Percentiles rank a stretch among this genome's conserved stretches.
Evolutionary conservation across 2,797 vertebrate species (phyloP).

Genomic region (Epinephelus awoara): DNA sequence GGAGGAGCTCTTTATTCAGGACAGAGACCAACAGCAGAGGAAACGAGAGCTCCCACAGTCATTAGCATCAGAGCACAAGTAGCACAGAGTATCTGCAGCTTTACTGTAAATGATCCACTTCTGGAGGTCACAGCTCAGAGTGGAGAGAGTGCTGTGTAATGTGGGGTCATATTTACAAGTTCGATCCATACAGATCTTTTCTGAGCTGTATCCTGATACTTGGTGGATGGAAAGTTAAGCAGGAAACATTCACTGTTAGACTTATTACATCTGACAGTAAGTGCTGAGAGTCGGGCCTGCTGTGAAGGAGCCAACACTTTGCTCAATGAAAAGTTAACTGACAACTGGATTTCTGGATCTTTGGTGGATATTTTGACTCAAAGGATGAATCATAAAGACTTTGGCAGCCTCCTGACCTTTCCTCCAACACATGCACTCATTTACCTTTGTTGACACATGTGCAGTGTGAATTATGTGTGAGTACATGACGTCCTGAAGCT

Average conservation of each 20-base stretch:
- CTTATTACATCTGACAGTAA: not conserved
- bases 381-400: not conserved
- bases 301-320: too few species aligned
- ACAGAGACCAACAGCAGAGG: conserved; percentile 56
- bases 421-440: not conserved
- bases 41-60: conserved; percentile 68
- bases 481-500: not conserved
- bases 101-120: conserved; percentile 51
- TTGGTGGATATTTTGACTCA: not conserved
- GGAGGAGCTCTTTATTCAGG: conserved; percentile 65
- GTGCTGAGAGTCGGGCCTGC: not conserved
- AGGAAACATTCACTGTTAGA: not conserved
- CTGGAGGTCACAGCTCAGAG: conserved; percentile 39
- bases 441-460: not conserved
- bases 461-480: not conserved
- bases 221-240: conserved; percentile 27
- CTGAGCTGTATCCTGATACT: conserved; percentile 29
- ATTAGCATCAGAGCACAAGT: conserved; percentile 46
- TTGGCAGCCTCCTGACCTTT: not conserved
- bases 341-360: too few species aligned
- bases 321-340: too few species aligned
- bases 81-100: conserved; percentile 36
- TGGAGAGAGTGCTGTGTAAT: conserved; percentile 12
- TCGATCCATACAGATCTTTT: conserved; percentile 36
- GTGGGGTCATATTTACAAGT: conserved; percentile 35